Base-by-base conservation (phyloP, 2,797 vertebrate genomes). In the Erithacus rubecula region DNA sequence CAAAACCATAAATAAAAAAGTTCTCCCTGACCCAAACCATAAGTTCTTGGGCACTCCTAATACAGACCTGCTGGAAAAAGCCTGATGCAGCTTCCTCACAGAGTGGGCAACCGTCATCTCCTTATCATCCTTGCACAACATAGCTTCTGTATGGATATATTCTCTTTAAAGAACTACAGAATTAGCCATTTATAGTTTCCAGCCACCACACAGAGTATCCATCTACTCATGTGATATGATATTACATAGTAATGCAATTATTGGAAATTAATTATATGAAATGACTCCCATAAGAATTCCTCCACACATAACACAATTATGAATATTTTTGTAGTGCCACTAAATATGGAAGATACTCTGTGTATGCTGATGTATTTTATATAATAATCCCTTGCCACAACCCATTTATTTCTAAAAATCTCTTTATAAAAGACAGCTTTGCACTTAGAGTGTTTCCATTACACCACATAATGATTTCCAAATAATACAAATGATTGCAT, bases 401-500 rank as follows among this genome's bases (percentile, higher is more conserved):
- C 16, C 55, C 32, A 94, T 78, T 93, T 68, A 37, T 77, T 85
- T 60, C 62, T 63, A 76, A 86, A 93, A 93, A 85, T 75, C 83
- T 91, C 84, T 92, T 87, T 56, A 41, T n/a, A 71, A 87, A 71
- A 87, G 63, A 92, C 56, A 89, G 77, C n/a, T 77, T 51, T 16
- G 15, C 18, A 58, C 44, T 92, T 58, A 14, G 19, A 95, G 49
- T 41, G 72, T 56, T 92, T 69, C 64, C 36, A 83, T 93, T 94
- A 83, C 15, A 58, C 30, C 17, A 70, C 70, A 87, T 86, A 93
- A 94, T 43, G 75, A 96, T 20, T 65, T 58, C 78, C 87, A 93
- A 95, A 94, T 96, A 91, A 96, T 17, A 90, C 83, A 79, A 92
- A 46, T 69, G 60, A 95, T 80, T 94, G 64, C 67, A 92, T 3